phyloP scores from a whole-genome alignment of 2,113 vertebrate species.

The Corythornis madagascariensis region DNA sequence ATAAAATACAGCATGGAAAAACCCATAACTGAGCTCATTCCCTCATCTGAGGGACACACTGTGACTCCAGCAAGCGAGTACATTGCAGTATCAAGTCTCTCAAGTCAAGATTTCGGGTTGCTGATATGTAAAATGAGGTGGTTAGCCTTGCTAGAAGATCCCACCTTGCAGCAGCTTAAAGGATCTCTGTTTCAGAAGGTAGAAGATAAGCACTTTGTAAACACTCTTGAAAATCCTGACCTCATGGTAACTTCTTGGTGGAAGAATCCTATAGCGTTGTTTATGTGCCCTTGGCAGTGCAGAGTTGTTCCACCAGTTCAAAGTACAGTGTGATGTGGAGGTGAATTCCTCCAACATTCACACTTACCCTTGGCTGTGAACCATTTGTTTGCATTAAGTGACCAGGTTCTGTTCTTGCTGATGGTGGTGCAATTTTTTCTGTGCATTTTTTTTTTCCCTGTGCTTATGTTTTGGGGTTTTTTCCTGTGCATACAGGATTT shows the following conservation, averaged over 20 bases:
- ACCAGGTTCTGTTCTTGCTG: not conserved
- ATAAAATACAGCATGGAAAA: not conserved
- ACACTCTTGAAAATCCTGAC: not conserved
- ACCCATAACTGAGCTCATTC: not conserved
- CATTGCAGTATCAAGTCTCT: too few species aligned
- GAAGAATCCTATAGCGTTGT: not conserved
- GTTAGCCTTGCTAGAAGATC: not conserved
- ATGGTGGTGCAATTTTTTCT: accelerated
- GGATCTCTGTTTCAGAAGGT: not conserved
- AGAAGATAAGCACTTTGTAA: not conserved
- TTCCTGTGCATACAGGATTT: not conserved
- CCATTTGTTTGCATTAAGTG: not conserved
- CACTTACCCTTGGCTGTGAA: not conserved
- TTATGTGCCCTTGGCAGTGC: not conserved
- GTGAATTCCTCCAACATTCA: not conserved
- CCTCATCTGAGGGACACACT: not conserved
- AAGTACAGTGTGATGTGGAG: not conserved
- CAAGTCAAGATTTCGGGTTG: not conserved
- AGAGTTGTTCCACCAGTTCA: not conserved
- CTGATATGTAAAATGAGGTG: not conserved
- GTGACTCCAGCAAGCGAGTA: accelerated
- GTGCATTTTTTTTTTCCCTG: not conserved
- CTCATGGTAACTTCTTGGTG: accelerated
- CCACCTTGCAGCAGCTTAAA: accelerated
- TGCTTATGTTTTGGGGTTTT: not conserved